Evolutionary conservation across 2,797 vertebrate genomes (phyloP), one percentile per base, ranked within the genome.

Genomic region (Hephaestus fuliginosus): DNA sequence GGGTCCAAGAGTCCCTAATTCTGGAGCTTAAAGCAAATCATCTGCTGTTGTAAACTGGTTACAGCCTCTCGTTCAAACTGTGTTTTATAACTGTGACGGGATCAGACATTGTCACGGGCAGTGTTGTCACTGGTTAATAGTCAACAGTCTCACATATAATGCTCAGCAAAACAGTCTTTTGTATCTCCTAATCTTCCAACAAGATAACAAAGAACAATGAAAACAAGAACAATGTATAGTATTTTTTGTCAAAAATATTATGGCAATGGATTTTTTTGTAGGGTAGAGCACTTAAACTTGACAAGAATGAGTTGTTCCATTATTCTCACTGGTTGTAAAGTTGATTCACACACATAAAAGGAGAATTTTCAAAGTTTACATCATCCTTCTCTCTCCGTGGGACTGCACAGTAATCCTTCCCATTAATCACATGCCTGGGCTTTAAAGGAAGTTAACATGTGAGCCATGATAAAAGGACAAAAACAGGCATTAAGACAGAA

Each of bases 361-460:
- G 52, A 9, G n/a, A 4, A 1, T 46, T 70, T 75, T 64, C 9
- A 8, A 33, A 22, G 55, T 68, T 84, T 30, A 76, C 41, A 77
- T 81, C 78, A 84, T 48, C 61, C 10, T 25, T 7, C 36, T 62
- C 64, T 58, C 39, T 44, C 46, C 57, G 66, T 77, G 69, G 76
- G 58, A n/a, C 52, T n/a, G 22, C 78, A 56, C 77, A 56, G 22
- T 80, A 84, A 89, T 84, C 69, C 70, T 41, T 22, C 74, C 52
- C 52, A 90, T 93, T 87, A 82, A 86, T 90, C 84, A 83, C 74
- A 83, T 64, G 52, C 58, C 62, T 57, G 28, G 28, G 49, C 67
- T 84, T 82, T 20, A 58, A 57, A 67, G 43, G 70, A 56, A 48
- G 70, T 63, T 55, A 83, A 78, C 33, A 70, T 18, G 36, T 22